phyloP scores from a whole-genome alignment of 2,888 invertebrate genomes.

The Heterodera filipjevi region DNA sequence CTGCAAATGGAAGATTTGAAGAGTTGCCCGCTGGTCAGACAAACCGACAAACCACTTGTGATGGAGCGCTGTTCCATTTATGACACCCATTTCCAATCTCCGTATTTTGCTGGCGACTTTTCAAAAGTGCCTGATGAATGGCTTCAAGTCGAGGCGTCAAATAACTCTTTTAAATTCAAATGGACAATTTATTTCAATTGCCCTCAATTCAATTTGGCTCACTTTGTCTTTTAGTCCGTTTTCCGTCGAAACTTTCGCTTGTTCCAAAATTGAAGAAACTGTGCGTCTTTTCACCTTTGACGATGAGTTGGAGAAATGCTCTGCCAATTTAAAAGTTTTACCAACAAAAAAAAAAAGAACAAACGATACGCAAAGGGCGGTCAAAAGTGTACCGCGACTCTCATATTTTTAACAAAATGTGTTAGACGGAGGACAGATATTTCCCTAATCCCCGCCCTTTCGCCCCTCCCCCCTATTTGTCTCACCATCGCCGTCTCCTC shows the following conservation, averaged over 20 bases:
- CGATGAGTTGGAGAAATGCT: background rate
- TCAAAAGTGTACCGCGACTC: too few relatives aligned
- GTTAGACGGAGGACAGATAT: too few relatives aligned
- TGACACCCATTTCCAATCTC: background rate
- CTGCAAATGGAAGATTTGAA: background rate
- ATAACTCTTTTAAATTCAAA: background rate
- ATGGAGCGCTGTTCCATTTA: background rate
- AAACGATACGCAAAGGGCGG: too few relatives aligned
- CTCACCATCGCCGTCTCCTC: background rate
- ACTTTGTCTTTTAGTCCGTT: background rate
- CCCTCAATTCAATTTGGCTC: background rate
- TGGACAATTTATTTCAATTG: background rate
- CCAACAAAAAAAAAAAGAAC: background rate
- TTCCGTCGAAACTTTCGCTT: background rate
- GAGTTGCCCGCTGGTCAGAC: background rate
- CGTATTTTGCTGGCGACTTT: background rate
- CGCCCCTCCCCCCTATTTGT: background rate
- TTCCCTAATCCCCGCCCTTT: too few relatives aligned
- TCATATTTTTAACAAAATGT: too few relatives aligned
- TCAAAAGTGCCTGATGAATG: constrained; percentile 3
- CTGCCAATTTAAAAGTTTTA: background rate
- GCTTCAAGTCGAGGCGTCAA: constrained; percentile 9
- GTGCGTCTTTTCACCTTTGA: background rate
- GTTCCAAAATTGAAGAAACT: background rate
- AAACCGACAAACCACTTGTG: background rate